A percentile compares a stretch with the other conserved stretches of the same genome.
These are phyloP conservation scores for Leptodactylus fallax DNA, from an alignment of 2,797 vertebrate species.

Conservation along the genomic window DNA sequence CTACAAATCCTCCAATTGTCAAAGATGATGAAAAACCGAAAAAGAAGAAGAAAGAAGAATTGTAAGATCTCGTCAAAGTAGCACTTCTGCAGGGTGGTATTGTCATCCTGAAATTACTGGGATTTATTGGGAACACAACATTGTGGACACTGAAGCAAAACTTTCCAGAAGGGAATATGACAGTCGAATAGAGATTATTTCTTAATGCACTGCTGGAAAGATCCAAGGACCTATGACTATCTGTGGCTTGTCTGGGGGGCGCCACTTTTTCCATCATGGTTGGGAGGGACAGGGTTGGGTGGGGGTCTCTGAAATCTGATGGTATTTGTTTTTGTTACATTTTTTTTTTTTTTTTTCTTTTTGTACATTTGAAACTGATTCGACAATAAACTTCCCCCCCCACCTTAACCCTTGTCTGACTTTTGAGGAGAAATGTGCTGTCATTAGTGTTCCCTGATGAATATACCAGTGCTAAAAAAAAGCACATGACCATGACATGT, in stretches of 20 bases:
- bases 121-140: constrained; percentile 25
- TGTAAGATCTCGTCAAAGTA: constrained; percentile 78
- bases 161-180: constrained; percentile 67
- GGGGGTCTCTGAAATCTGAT: constrained; percentile 65
- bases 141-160: constrained; percentile 48
- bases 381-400: constrained; percentile 81
- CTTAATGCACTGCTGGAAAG: constrained; percentile 80
- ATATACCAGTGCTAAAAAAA: no score
- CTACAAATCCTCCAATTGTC: constrained; percentile 83
- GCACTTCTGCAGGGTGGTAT: constrained; percentile 54
- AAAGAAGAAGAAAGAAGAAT: constrained; percentile 89
- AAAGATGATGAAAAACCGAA: constrained; percentile 85
- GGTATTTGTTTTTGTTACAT: constrained; percentile 61
- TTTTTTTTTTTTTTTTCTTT: constrained; percentile 77
- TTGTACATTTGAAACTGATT: constrained; percentile 84
- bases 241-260: constrained; percentile 68
- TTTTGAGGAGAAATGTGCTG: no score
- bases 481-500: no score
- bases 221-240: constrained; percentile 74
- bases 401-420: constrained; percentile 65
- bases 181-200: constrained; percentile 73
- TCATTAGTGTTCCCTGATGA: no score
- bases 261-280: constrained; percentile 70
- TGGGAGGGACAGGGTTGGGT: constrained; percentile 54
- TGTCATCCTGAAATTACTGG: constrained; percentile 54